Evolutionary conservation across 2,113 vertebrate genomes (phyloP).

Genomic region (Gasterosteus aculeatus): DNA sequence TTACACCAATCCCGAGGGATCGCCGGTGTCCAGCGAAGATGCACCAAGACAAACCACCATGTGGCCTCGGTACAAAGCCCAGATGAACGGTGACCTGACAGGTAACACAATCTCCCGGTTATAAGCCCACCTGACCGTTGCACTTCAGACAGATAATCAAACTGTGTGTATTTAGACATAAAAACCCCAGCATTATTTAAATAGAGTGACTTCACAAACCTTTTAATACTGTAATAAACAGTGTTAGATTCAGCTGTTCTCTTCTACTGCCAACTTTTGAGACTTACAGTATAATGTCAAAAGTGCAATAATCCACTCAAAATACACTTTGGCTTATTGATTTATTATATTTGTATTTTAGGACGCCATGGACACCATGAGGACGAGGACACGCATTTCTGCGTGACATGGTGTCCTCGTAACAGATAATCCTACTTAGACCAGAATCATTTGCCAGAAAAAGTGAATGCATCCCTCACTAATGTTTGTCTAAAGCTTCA

Average conservation of each 20-base stretch:
- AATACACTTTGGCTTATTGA: neutral
- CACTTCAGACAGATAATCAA: neutral
- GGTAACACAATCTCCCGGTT: conserved; percentile 77
- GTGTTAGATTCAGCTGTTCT: neutral
- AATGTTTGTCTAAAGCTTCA: neutral
- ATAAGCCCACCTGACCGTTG: neutral
- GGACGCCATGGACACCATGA: neutral
- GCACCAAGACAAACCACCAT: conserved; percentile 90
- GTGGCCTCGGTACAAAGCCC: conserved; percentile 89
- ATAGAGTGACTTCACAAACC: neutral
- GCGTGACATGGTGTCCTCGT: neutral
- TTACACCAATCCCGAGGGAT: conserved; percentile 94
- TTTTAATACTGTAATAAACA: neutral
- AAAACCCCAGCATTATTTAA: neutral
- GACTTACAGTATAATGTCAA: neutral
- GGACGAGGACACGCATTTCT: neutral
- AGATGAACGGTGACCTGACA: conserved; percentile 81
- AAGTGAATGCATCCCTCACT: neutral
- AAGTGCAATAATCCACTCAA: neutral
- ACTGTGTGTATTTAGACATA: neutral
- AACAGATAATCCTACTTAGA: neutral
- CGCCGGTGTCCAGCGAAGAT: conserved; percentile 92
- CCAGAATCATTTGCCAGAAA: neutral
- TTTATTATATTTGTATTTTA: neutral
- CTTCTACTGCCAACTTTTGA: neutral